These are phyloP conservation scores for Mallotus villosus DNA, from an alignment of 2,797 vertebrate species.

Conservation along the genomic window DNA sequence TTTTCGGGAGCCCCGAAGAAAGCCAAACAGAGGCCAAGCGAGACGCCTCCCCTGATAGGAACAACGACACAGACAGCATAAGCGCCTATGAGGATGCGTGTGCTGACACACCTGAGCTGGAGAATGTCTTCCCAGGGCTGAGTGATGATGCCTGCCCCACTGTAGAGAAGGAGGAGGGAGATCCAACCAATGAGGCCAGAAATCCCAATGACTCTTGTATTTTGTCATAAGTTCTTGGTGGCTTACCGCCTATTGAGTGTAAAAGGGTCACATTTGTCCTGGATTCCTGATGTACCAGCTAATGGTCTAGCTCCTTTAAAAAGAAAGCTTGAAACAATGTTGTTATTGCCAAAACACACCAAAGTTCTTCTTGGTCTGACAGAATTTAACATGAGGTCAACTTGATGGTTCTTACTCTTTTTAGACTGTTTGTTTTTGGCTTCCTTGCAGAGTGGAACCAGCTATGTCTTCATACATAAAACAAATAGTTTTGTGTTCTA, in stretches of 20 bases:
- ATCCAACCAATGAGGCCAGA: constrained; percentile 3
- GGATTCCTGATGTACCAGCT: background rate
- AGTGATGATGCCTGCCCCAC: too few species aligned
- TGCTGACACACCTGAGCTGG: constrained; percentile 61
- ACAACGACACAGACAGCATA: constrained; percentile 62
- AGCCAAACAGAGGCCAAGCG: constrained; percentile 2
- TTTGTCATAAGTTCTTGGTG: constrained; percentile 61
- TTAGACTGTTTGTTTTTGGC: constrained; percentile 14
- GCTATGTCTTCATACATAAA: too few species aligned
- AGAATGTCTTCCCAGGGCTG: constrained; percentile 40
- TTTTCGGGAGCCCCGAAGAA: constrained; percentile 49
- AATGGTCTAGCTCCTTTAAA: too few species aligned
- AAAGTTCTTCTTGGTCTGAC: too few species aligned
- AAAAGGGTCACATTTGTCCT: background rate
- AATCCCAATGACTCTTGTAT: constrained; percentile 52
- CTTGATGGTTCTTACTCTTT: too few species aligned
- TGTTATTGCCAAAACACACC: too few species aligned
- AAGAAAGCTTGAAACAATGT: too few species aligned
- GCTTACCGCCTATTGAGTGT: too few species aligned
- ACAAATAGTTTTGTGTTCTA: too few species aligned
- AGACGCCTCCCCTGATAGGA: constrained; percentile 49
- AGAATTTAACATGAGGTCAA: too few species aligned
- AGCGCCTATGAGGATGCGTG: constrained; percentile 71
- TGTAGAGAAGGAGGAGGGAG: constrained; percentile 14
- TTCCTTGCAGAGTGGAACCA: constrained; percentile 24